Evolutionary conservation across 2,888 invertebrate species (phyloP), one percentile per base, ranked within the genome.

Genomic region (Coelinius sp.): DNA sequence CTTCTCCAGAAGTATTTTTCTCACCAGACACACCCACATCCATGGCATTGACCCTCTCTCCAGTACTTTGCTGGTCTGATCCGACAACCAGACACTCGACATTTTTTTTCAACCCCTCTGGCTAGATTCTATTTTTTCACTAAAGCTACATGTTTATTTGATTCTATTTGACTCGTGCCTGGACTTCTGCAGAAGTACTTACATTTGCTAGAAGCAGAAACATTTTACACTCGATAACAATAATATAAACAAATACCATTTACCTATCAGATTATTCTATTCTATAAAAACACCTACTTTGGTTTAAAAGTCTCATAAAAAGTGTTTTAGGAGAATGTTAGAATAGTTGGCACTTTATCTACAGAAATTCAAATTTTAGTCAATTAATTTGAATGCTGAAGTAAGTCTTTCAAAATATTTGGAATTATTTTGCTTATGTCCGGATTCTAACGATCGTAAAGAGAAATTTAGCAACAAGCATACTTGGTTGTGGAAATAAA

Each of bases 221-320:
- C 27, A 27, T 24, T 56, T 56, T 10, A 25, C 56, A 27, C 56
- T 56, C 27, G 6, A 56, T 56, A 25, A 56, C 27, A 56, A 56
- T 56, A 56, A 56, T 56, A 56, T 25, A 27, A 27, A 56, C 56
- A 27, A 56, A 56, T 17, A 6, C 56, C 56, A 56, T 56, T 56
- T 56, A 56, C 56, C 56, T 17, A 56, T 56, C 56, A 27, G 27
- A 56, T 56, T 56, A 56, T 56, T 25, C 31, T 20, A 59, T 59
- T 31, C 59, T 59, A 59, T 59, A 59, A 59, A 59, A 59, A 59
- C 31, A 59, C 59, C 35, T 59, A 59, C 59, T 25, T 31, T 59
- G 59, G 14, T 59, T 59, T 59, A 35, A 59, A 59, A 59, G 31
- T 31, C 59, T 35, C 59, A 35, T 59, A 59, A 59, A 59, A 59